These are phyloP conservation scores for Macrosoma leucophasiata DNA, from an alignment of 2,888 invertebrate species.

Conservation along the genomic window DNA sequence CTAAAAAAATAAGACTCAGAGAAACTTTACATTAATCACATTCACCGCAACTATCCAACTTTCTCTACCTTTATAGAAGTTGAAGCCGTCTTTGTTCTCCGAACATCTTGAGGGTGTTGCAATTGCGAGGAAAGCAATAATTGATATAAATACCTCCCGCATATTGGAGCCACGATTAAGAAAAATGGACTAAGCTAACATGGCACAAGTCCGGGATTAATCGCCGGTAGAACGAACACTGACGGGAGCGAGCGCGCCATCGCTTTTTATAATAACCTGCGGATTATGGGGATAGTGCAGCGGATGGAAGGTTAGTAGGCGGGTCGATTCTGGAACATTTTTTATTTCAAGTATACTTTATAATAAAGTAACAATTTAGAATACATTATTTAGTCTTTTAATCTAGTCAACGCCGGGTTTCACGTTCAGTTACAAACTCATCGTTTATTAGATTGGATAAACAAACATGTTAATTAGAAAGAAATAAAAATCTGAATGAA, in stretches of 20 bases:
- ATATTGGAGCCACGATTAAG: no score
- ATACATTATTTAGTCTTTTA: no score
- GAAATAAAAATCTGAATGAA: no score
- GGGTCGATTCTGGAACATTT: conserved; percentile 33
- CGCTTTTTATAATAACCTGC: conserved; percentile 45
- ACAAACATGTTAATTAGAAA: no score
- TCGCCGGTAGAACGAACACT: conserved; percentile 27
- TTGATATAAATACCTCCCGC: conserved; percentile 55
- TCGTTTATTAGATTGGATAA: no score
- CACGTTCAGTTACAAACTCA: no score
- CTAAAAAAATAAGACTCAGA: neutral
- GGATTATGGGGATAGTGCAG: conserved; percentile 18
- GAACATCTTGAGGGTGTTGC: conserved; percentile 37
- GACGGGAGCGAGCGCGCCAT: conserved; percentile 24
- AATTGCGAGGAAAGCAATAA: conserved; percentile 45
- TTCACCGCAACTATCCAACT: neutral
- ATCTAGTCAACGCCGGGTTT: no score
- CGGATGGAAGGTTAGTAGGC: conserved; percentile 6
- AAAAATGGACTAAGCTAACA: no score
- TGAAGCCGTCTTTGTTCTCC: conserved; percentile 61
- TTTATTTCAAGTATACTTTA: no score
- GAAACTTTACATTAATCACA: neutral
- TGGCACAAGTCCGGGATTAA: conserved; percentile 8
- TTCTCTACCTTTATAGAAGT: conserved; percentile 61
- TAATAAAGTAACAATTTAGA: no score